Evolutionary conservation across 1,140 invertebrate species (phyloP), one percentile per base, ranked within the genome.

Genomic region (Drosophila tropicalis): DNA sequence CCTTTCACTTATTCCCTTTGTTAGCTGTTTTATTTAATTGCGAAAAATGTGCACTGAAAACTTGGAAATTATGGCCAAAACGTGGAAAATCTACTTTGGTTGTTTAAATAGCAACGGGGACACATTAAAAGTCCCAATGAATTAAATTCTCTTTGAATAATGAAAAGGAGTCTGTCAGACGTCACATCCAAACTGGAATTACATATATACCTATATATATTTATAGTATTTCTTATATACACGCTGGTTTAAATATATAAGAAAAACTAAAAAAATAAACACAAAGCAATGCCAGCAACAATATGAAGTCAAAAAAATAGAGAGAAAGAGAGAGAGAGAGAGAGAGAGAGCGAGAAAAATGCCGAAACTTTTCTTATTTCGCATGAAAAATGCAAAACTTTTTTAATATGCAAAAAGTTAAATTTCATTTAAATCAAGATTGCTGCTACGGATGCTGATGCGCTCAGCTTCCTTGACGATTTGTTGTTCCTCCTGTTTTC

Each of bases 351-450:
- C 39, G 29, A 47, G 60, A 67, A 41, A 54, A 17, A 19, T n/a
- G 62, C 17, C 61, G 57, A 84, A 86, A 87, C 83, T 86, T 86
- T 86, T 87, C 83, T 86, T 87, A 86, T 86, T 83, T 87, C 79
- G 80, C 72, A 67, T 79, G 69, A 83, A 86, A 82, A 86, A 87
- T 86, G 76, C 76, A 79, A 86, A 86, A 86, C 83, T 86, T 86
- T 86, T 86, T 86, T 86, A 86, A 86, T 86, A 86, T 86, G 83
- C 83, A 70, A 63, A 83, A 83, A 86, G 72, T 83, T 82, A 77
- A 86, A 86, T 86, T 87, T 87, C 76, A 87, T 86, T 86, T 87
- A 87, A 86, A 83, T 86, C 83, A 79, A 87, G 83, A 79, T 69
- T 72, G 69, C 76, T 62, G 69, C 76, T 62, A 79, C 67, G 68